A percentile compares a stretch with the other conserved stretches of the same genome.
phyloP scores from a whole-genome alignment of 2,797 vertebrate species.

The Malurus splendens region DNA sequence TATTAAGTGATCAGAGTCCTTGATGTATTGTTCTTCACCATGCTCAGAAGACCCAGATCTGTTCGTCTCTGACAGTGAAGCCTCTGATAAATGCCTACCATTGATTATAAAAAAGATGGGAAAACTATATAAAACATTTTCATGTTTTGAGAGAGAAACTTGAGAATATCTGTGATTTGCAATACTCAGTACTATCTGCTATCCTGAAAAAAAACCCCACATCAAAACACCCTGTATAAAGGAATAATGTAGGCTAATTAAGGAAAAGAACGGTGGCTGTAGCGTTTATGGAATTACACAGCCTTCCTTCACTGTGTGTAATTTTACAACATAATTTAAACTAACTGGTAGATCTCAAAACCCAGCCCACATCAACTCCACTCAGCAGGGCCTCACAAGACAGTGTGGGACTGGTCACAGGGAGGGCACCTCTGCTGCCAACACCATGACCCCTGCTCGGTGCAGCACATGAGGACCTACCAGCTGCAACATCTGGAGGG shows the following conservation, averaged over 20 bases:
- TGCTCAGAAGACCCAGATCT: not conserved
- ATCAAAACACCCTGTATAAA: not conserved
- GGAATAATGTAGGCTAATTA: not conserved
- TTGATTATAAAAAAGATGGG: not conserved
- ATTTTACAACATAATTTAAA: not conserved
- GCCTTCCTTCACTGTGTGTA: not conserved
- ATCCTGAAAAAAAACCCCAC: not conserved
- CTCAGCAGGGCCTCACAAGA: not conserved
- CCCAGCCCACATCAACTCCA: not conserved
- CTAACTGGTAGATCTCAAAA: not conserved
- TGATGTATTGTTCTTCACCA: not conserved
- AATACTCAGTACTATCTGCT: not conserved
- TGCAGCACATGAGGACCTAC: accelerated
- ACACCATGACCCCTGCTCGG: accelerated
- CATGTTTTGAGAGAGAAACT: not conserved
- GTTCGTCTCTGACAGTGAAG: not conserved
- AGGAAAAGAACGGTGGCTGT: not conserved
- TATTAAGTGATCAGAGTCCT: not conserved
- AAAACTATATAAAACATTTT: not conserved
- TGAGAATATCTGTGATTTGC: not conserved
- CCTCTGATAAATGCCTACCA: not conserved
- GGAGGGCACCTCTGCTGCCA: not conserved
- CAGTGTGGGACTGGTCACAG: not conserved
- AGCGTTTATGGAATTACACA: not conserved
- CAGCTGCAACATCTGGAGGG: accelerated